A percentile compares a stretch with the other conserved stretches of the same genome.
Evolutionary conservation across 2,113 vertebrate genomes (phyloP).

Genomic region (Poeciliopsis turrubarensis): DNA sequence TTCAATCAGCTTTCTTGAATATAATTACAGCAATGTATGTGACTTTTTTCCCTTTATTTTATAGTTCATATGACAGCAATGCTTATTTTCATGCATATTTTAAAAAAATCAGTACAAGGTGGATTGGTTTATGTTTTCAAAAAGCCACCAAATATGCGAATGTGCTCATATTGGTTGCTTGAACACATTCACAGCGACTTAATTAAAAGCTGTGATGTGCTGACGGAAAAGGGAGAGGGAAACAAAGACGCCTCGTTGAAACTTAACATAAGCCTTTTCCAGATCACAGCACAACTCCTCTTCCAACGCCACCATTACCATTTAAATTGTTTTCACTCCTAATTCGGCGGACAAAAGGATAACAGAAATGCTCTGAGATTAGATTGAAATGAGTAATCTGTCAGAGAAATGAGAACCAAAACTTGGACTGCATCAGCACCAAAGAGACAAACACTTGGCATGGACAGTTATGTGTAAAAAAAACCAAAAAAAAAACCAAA

Average conservation of each 20-base stretch:
- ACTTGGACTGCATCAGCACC: conserved; percentile 1
- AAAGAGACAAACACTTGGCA: not conserved
- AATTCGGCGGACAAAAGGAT: conserved; percentile 48
- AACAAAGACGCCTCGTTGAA: conserved; percentile 39
- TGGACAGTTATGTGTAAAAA: not conserved
- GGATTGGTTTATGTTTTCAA: conserved; percentile 25
- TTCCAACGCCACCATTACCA: conserved; percentile 47
- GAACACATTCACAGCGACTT: conserved; percentile 17
- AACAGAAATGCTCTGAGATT: conserved; percentile 33
- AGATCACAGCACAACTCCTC: conserved; percentile 31
- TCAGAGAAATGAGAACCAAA: conserved; percentile 11
- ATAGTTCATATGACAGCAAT: not conserved
- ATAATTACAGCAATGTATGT: not conserved
- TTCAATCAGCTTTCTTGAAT: not conserved
- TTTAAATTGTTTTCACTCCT: conserved; percentile 64
- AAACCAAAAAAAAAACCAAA: not conserved
- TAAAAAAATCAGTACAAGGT: conserved; percentile 1
- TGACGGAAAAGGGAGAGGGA: conserved; percentile 9
- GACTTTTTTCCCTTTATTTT: not conserved
- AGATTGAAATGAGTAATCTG: conserved; percentile 14
- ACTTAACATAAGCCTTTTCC: conserved; percentile 44
- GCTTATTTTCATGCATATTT: not conserved
- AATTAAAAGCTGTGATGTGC: conserved; percentile 29
- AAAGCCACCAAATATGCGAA: conserved; percentile 20
- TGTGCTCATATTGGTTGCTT: conserved; percentile 12